Conservation (phyloP, 1,140 invertebrate genomes). For the Trichonephila clavipes region DNA sequence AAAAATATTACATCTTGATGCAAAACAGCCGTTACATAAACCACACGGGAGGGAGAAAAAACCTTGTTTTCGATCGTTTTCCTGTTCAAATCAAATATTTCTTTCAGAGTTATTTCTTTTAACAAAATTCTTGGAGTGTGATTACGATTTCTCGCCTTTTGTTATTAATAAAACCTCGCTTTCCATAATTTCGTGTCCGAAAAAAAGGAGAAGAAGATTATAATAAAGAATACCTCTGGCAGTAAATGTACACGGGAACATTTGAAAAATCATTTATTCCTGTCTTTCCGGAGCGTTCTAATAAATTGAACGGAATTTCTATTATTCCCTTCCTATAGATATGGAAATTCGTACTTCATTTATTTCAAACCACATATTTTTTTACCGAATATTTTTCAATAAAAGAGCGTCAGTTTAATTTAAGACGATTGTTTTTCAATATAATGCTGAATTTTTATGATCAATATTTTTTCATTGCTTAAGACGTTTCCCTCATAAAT, state of each 20-base stretch:
- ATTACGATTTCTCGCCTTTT: constrained; percentile 43
- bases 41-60: background rate
- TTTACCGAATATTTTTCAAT: background rate
- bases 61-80: background rate
- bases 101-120: constrained; percentile 9
- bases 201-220: background rate
- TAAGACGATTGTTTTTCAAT: constrained; percentile 37
- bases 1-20: background rate
- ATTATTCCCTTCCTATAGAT: constrained; percentile 37
- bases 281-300: background rate
- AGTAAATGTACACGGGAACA: constrained; percentile 11
- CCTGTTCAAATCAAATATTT: constrained; percentile 43
- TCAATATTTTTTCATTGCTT: background rate
- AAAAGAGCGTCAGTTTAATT: constrained; percentile 33
- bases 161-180: constrained; percentile 45
- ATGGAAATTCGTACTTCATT: constrained; percentile 55
- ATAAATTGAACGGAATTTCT: constrained; percentile 49
- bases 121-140: background rate
- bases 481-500: background rate
- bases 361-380: constrained; percentile 1
- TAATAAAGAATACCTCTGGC: constrained; percentile 20
- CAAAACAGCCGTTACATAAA: background rate
- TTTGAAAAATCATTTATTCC: constrained; percentile 52
- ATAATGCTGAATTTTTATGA: background rate
- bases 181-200: background rate